Evolutionary conservation across 2,113 vertebrate genomes (phyloP).

Genomic region (Anseranas semipalmata): DNA sequence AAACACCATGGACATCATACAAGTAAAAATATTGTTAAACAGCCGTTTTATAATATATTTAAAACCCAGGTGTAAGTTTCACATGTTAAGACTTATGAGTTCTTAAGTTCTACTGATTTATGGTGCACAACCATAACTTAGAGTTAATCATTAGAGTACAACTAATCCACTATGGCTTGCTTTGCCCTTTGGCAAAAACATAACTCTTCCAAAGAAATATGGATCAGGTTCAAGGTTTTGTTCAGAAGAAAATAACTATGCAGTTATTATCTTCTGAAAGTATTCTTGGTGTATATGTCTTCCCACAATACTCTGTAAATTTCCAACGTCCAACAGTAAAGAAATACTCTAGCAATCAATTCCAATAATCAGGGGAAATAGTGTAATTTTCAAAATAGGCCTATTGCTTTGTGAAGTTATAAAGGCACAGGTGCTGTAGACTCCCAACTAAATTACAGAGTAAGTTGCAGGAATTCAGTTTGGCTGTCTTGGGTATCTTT

Average conservation of each 20-base stretch:
- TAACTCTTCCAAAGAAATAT: background rate
- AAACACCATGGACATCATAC: background rate
- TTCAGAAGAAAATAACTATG: background rate
- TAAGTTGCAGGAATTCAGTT: background rate
- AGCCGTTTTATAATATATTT: background rate
- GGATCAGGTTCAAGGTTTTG: background rate
- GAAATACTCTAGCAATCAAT: background rate
- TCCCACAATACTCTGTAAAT: background rate
- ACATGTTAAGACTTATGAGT: background rate
- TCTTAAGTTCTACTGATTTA: background rate
- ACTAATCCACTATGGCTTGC: background rate
- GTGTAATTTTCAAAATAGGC: constrained; percentile 9
- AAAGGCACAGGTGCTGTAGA: constrained; percentile 10
- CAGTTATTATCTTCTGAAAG: background rate
- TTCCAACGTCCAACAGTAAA: background rate
- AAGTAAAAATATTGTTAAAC: background rate
- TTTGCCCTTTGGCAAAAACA: background rate
- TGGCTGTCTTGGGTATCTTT: background rate
- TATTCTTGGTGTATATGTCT: background rate
- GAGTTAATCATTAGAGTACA: background rate
- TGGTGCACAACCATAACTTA: background rate
- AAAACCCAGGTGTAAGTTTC: background rate
- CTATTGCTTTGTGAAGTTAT: background rate
- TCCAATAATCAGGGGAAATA: constrained; percentile 8
- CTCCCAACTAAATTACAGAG: background rate